Evolutionary conservation across 2,113 vertebrate species (phyloP), one percentile per base, ranked within the genome.

Genomic region (Oreocharis arfaki): DNA sequence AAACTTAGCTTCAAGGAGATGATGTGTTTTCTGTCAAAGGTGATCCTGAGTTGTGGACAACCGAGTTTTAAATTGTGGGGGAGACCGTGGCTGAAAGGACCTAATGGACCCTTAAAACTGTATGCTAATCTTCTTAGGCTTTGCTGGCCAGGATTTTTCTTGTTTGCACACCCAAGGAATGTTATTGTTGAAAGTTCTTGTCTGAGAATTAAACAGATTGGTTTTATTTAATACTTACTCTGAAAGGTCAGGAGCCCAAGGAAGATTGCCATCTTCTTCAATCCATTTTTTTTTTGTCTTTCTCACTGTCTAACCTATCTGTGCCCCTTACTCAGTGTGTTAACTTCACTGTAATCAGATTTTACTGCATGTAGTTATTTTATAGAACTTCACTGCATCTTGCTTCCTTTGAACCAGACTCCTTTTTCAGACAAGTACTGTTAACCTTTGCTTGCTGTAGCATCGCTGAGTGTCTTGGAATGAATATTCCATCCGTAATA

Each of bases 61-160:
- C 30, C 77, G 17, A 15, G 26, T 78, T 95, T 84, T 44, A 47
- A 87, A 27, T 55, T 64, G 44, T 68, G 28, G n/a, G 39, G 56
- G 32, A 68, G 65, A 33, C 32, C 82, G 67, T 79, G 14, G 19
- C 63, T 87, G 80, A 78, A 92, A 89, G 80, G 55, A 67, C 42
- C 55, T 81, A 67, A 37, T 37, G 47, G 27, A 78, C 74, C 41
- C 57, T 84, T 91, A 82, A 82, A 70, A 67, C 84, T 56, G 21
- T 22, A 7, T 55, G 13, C n/a, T 97, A 93, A 95, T 94, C 93
- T 87, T 85, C 78, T 94, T 94, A 93, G 78, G 42, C 56, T 67
- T 84, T 92, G 56, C 76, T 84, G 61, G 50, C 37, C 46, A 61
- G 80, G 68, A 65, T 90, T 93, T 96, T 91, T 92, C 84, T 84